Conservation (phyloP, 37 sponge, comb jelly and placozoan genomes). For the Tethya wilhelma region DNA sequence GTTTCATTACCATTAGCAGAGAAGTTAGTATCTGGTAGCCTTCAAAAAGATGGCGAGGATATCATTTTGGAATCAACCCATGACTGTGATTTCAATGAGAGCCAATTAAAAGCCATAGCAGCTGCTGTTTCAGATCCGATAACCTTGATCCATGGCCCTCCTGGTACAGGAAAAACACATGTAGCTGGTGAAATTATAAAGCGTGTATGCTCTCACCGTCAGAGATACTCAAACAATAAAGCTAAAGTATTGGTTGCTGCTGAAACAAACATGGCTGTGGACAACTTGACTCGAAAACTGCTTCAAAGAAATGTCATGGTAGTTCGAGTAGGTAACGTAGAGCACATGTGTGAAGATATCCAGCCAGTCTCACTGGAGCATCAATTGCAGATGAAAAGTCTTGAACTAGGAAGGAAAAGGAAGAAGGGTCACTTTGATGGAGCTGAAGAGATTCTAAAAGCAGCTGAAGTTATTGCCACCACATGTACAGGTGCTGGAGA, state of each 20-base stretch:
- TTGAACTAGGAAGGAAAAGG: slow-evolving; percentile 43
- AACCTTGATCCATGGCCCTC: slow-evolving; percentile 87
- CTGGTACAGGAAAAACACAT: slow-evolving; percentile 85
- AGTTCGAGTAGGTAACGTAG: slow-evolving; percentile 58
- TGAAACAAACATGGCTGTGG: slow-evolving; percentile 80
- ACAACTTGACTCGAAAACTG: slow-evolving; percentile 59
- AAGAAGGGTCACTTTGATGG: too few species aligned
- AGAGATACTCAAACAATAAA: not conserved
- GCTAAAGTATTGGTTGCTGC: slow-evolving; percentile 65
- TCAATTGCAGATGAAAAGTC: slow-evolving; percentile 51
- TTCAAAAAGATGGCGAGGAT: too few species aligned
- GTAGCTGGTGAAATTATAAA: slow-evolving; percentile 70
- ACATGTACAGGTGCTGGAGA: slow-evolving; percentile 99
- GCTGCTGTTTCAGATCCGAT: slow-evolving; percentile 51
- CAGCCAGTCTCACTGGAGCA: slow-evolving; percentile 49
- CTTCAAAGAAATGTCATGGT: slow-evolving; percentile 33
- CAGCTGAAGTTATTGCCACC: slow-evolving; percentile 98
- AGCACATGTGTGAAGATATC: slow-evolving; percentile 38
- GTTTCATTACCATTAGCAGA: not conserved
- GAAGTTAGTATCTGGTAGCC: too few species aligned
- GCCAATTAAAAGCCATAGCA: slow-evolving; percentile 61
- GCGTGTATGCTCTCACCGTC: too few species aligned
- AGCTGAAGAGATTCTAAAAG: too few species aligned
- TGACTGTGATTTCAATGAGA: slow-evolving; percentile 57
- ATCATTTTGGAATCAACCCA: too few species aligned